Conservation (phyloP, 2,797 vertebrate species). For the Pelobates cultripes region DNA sequence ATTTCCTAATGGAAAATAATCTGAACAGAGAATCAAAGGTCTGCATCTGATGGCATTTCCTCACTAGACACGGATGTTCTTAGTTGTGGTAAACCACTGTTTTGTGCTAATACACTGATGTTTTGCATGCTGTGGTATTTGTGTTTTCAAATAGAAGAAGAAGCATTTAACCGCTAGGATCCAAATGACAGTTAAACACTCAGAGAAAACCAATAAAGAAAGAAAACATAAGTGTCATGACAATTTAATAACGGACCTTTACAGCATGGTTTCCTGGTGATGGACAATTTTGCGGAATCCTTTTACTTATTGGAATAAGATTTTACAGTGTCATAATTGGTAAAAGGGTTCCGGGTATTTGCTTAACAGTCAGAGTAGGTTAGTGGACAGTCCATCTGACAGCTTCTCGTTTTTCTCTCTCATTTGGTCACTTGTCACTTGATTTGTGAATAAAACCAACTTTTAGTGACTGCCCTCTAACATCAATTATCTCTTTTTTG, state of each 20-base stretch:
- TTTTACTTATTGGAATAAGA: neutral
- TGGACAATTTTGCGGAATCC: neutral
- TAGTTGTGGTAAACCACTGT: constrained; percentile 54
- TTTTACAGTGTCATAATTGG: too few species aligned
- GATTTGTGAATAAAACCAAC: too few species aligned
- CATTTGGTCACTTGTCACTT: too few species aligned
- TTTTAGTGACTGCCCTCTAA: too few species aligned
- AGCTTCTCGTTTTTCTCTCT: too few species aligned
- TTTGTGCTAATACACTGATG: constrained; percentile 36
- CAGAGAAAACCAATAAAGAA: constrained; percentile 5
- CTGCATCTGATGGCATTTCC: constrained; percentile 42
- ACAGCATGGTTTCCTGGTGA: neutral
- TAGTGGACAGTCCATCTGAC: too few species aligned
- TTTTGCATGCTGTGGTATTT: constrained; percentile 40
- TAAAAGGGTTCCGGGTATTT: too few species aligned
- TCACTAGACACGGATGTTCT: constrained; percentile 34
- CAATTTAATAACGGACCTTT: constrained; percentile 19
- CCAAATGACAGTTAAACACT: constrained; percentile 33
- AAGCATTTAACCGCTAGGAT: constrained; percentile 39
- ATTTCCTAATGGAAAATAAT: constrained; percentile 56
- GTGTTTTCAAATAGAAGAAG: constrained; percentile 38
- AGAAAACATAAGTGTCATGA: neutral
- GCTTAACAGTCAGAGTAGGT: too few species aligned
- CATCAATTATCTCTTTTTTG: too few species aligned
- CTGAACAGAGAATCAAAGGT: constrained; percentile 50